Evolutionary conservation across 1,140 invertebrate species (phyloP), one percentile per base, ranked within the genome.

Genomic region (Lordiphosa mommai): DNA sequence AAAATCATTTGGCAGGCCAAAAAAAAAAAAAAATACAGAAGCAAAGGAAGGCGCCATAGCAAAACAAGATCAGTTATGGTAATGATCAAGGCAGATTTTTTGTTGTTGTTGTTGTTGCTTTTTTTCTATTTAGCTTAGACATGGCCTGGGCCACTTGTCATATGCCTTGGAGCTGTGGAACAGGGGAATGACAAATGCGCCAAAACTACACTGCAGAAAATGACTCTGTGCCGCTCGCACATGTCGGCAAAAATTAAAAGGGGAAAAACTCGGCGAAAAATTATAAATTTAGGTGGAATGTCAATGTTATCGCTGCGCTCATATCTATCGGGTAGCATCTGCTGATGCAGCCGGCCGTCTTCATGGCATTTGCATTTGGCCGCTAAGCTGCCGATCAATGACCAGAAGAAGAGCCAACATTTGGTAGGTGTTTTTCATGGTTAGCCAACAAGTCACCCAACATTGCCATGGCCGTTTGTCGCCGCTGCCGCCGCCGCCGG

Each of bases 221-320:
- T 12, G 63, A n/a, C 10, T 23, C 13, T 6, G n/a, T 32, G 41
- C 20, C 20, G 51, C 63, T 68, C 63, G 68, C 63, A 74, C 77
- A 82, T 61, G 77, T 68, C 77, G 77, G 77, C 64, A 84, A 84
- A 84, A 76, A 84, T 77, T 84, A 84, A 84, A 84, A 84, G 77
- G 77, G 64, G 72, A 84, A 84, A 76, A 77, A 65, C 53, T 53
- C 51, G 77, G 67, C 47, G 71, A 84, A 84, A 84, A 84, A 84
- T 82, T 84, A 84, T 84, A 84, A 84, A 84, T 84, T 84, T 84
- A 84, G 77, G 77, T 84, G 77, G 77, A 84, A 84, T 84, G 77
- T 84, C 77, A 84, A 72, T 77, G 77, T 84, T 84, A 84, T 84
- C 77, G 77, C 30, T 63, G 30, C 53, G 77, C 72, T 84, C 68